Percentiles rank a stretch among this genome's conserved stretches.
Conservation (phyloP, 1,140 invertebrate species). For the Diabrotica undecimpunctata region DNA sequence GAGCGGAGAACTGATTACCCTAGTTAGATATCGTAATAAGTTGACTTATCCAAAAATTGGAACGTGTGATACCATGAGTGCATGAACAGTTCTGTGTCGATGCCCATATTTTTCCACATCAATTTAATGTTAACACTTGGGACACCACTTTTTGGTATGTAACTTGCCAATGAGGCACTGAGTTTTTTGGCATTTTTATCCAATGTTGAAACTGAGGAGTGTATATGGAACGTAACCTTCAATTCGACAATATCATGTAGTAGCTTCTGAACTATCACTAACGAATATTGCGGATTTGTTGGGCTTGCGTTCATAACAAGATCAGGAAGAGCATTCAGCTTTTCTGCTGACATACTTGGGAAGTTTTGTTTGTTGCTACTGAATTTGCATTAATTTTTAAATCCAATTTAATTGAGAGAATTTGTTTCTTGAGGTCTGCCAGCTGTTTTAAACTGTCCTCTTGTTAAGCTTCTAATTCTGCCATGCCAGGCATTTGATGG, state of each 20-base stretch:
- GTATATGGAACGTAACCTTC: slow-evolving; percentile 56
- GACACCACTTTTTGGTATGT: slow-evolving; percentile 32
- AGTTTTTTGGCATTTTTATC: slow-evolving; percentile 44
- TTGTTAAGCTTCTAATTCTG: slow-evolving; percentile 60
- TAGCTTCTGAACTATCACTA: slow-evolving; percentile 58
- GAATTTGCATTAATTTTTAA: slow-evolving; percentile 25
- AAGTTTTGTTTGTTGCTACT: too few relatives aligned
- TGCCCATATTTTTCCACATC: slow-evolving; percentile 70
- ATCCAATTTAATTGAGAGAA: slow-evolving; percentile 44
- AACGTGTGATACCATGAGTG: slow-evolving; percentile 50
- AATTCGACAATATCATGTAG: slow-evolving; percentile 50
- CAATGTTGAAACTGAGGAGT: slow-evolving; percentile 59
- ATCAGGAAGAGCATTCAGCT: slow-evolving; percentile 46
- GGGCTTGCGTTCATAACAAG: slow-evolving; percentile 69
- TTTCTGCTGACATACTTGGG: too few relatives aligned
- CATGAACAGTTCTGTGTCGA: slow-evolving; percentile 48
- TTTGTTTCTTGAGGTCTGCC: slow-evolving; percentile 56
- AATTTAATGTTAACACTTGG: slow-evolving; percentile 58
- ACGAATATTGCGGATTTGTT: slow-evolving; percentile 61
- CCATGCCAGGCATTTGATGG: slow-evolving; percentile 54
- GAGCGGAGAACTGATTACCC: slow-evolving; percentile 44
- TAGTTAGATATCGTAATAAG: slow-evolving; percentile 52
- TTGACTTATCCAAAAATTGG: slow-evolving; percentile 53
- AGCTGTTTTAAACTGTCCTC: slow-evolving; percentile 62
- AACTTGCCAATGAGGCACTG: slow-evolving; percentile 35